Conservation (phyloP, 2,888 invertebrate genomes). For the Apotomis betuletana region DNA sequence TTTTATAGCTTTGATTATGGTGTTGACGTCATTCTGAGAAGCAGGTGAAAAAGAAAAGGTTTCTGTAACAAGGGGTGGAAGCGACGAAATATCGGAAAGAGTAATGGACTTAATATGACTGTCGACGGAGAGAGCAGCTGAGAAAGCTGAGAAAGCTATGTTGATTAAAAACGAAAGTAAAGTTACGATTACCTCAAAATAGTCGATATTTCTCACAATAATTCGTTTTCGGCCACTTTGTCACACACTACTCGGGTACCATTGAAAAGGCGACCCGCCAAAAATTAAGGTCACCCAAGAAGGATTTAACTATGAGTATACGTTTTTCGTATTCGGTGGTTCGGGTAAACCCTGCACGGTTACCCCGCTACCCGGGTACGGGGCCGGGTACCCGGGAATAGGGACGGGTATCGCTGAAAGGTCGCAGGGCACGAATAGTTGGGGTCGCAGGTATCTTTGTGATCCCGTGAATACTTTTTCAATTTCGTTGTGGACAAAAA, state of each 20-base stretch:
- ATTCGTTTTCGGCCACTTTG: background rate
- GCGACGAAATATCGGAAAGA: no score
- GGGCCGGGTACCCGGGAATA: background rate
- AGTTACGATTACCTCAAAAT: background rate
- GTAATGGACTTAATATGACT: no score
- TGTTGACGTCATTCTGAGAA: no score
- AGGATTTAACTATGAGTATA: conserved; percentile 19
- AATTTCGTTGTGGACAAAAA: conserved; percentile 35
- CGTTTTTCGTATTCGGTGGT: conserved; percentile 15
- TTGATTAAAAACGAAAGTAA: no score
- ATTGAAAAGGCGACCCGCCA: conserved; percentile 13
- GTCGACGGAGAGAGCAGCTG: no score
- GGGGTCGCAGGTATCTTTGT: conserved; percentile 40
- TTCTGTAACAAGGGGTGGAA: no score
- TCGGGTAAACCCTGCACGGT: background rate
- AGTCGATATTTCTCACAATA: background rate
- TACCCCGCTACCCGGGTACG: conserved; percentile 7
- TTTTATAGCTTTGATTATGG: no score
- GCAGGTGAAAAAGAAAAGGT: no score
- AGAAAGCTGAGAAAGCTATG: no score
- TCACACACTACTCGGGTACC: conserved; percentile 15
- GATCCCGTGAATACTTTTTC: conserved; percentile 36
- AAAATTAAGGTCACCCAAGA: conserved; percentile 25
- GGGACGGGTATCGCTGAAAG: conserved; percentile 20
- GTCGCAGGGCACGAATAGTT: conserved; percentile 28